Conservation (phyloP, 1,140 invertebrate species). For the Cepaea nemoralis region DNA sequence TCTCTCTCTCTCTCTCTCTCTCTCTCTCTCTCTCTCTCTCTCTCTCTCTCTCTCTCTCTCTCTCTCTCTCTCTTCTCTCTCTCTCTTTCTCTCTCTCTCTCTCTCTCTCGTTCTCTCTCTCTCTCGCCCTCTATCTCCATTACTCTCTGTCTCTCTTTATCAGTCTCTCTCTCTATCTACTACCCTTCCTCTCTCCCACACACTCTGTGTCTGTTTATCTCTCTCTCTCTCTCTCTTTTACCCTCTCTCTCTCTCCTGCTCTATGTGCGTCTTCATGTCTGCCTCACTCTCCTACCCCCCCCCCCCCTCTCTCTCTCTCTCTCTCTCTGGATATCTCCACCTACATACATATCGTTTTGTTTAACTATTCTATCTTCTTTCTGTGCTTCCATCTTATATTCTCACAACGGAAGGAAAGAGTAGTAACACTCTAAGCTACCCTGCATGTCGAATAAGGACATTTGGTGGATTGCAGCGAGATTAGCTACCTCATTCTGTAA, state of each 20-base stretch:
- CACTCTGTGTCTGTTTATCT: neutral
- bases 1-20: neutral
- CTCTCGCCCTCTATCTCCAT: neutral
- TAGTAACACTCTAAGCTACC: no score
- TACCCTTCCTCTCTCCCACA: conserved; percentile 1
- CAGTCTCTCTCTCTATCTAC: no score
- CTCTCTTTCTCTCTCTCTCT: no score
- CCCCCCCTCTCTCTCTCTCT: neutral
- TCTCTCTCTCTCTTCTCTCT: neutral
- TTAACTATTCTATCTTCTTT: neutral
- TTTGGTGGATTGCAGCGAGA: no score
- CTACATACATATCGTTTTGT: neutral
- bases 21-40: neutral
- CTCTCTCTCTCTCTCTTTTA: conserved; percentile 21
- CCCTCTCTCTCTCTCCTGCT: neutral
- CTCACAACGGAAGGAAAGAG: no score
- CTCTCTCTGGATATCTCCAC: neutral
- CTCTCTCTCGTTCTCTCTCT: conserved; percentile 13
- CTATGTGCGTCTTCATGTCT: neutral
- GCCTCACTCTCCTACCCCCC: neutral
- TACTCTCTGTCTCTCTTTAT: neutral
- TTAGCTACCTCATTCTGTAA: no score
- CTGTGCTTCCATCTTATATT: neutral
- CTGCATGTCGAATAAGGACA: no score
- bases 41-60: neutral